Percentiles rank a stretch among this genome's conserved stretches.
Conservation (phyloP, 2,113 vertebrate genomes). For the Podiceps cristatus region DNA sequence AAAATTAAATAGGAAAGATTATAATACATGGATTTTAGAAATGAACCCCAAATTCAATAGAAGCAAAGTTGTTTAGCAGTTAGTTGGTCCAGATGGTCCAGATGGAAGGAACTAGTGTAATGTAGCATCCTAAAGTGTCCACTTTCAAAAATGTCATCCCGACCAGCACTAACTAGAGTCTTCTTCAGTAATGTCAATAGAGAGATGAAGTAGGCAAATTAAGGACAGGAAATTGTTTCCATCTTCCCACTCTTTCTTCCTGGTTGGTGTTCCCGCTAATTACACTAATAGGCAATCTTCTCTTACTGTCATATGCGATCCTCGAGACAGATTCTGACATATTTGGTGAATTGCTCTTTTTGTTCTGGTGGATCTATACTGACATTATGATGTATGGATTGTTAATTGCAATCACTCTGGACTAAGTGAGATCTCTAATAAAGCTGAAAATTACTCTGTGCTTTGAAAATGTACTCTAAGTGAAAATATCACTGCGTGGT, state of each 20-base stretch:
- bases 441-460: neutral
- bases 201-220: neutral
- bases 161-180: neutral
- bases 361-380: neutral
- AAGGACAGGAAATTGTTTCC: neutral
- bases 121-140: neutral
- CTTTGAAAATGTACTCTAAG: neutral
- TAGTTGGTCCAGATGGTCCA: neutral
- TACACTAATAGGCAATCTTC: neutral
- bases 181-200: neutral
- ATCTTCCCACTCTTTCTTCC: neutral
- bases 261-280: neutral
- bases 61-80: neutral
- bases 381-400: neutral
- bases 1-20: neutral
- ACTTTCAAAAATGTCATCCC: neutral
- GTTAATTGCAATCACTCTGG: neutral
- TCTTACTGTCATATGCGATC: neutral
- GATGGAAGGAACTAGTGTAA: neutral
- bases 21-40: neutral
- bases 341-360: neutral
- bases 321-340: neutral
- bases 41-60: neutral
- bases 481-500: neutral
- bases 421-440: neutral